Percentiles rank a stretch among this genome's conserved stretches.
phyloP scores from a whole-genome alignment of 2,113 vertebrate species.

The Scytalopus superciliaris region DNA sequence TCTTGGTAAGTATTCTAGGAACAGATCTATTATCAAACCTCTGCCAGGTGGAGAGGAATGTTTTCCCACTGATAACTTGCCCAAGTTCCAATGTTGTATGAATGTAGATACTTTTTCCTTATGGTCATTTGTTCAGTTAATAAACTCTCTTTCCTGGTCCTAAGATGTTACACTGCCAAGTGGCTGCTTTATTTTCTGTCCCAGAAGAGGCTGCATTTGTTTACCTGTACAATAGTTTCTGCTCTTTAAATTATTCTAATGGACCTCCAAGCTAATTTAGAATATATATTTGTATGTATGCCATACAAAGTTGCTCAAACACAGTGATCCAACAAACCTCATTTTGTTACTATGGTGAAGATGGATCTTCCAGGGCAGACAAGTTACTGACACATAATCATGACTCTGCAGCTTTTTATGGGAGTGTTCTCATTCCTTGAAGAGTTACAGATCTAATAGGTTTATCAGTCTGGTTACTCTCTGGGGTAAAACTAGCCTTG shows the following conservation, averaged over 20 bases:
- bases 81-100: neutral
- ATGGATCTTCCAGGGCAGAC: neutral
- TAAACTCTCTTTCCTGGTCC: neutral
- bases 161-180: neutral
- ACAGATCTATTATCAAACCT: neutral
- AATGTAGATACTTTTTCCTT: neutral
- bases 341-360: neutral
- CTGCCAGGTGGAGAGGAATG: neutral
- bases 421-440: neutral
- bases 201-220: neutral
- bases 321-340: neutral
- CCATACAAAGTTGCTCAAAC: neutral
- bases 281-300: neutral
- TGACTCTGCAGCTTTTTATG: neutral
- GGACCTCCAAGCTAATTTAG: neutral
- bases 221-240: neutral
- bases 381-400: neutral
- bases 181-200: neutral
- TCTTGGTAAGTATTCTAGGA: neutral
- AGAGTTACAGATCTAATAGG: neutral
- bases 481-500: neutral
- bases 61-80: neutral
- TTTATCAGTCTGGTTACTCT: neutral
- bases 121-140: neutral
- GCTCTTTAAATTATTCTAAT: neutral